phyloP scores from a whole-genome alignment of 2,888 invertebrate species.

The Apeira syringaria region DNA sequence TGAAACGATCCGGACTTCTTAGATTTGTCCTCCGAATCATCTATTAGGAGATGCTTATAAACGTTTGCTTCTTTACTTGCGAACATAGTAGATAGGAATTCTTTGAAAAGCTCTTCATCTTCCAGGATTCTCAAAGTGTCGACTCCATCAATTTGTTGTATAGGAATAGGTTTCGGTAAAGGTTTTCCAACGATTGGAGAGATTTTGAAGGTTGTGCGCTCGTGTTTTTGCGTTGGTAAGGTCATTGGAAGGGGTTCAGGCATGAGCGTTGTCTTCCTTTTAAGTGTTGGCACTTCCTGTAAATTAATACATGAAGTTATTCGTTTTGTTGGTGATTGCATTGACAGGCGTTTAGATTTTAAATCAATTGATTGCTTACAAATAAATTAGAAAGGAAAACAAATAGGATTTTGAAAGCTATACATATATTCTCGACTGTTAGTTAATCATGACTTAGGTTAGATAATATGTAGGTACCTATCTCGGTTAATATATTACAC shows the following conservation, averaged over 20 bases:
- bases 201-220: constrained; percentile 41
- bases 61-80: constrained; percentile 43
- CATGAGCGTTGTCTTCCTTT: constrained; percentile 36
- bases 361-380: too few species aligned
- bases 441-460: too few species aligned
- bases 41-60: constrained; percentile 23
- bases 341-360: too few species aligned
- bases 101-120: constrained; percentile 44
- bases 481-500: too few species aligned
- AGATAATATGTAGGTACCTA: too few species aligned
- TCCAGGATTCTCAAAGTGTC: constrained; percentile 38
- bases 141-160: constrained; percentile 8
- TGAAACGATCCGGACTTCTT: background rate
- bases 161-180: constrained; percentile 27
- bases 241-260: background rate
- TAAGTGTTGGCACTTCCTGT: constrained; percentile 41
- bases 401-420: too few species aligned
- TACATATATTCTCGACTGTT: too few species aligned
- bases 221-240: background rate
- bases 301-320: too few species aligned
- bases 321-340: too few species aligned
- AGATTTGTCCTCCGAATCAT: background rate
- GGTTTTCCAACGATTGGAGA: constrained; percentile 28
- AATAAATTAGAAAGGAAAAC: too few species aligned
- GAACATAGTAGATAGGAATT: constrained; percentile 52